Conservation (phyloP, 2,113 vertebrate genomes). For the Seriola quinqueradiata region DNA sequence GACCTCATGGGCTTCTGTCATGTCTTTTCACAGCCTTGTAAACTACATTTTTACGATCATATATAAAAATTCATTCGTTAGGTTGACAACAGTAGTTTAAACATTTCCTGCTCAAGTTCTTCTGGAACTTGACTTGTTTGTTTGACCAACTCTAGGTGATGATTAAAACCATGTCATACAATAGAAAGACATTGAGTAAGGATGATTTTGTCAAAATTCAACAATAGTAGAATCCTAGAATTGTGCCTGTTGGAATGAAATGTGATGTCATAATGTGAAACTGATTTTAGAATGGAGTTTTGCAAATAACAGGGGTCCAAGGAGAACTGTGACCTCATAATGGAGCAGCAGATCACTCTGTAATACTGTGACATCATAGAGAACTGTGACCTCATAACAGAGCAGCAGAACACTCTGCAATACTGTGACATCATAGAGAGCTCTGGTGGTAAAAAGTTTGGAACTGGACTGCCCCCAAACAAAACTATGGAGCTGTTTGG, state of each 20-base stretch:
- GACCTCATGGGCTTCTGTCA: slow-evolving; percentile 34
- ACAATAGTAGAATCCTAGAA: too few relatives aligned
- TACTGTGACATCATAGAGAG: background rate
- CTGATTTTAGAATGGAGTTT: background rate
- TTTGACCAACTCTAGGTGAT: background rate
- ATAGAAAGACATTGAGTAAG: background rate
- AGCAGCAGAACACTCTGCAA: background rate
- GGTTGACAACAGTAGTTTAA: background rate
- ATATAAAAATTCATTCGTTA: background rate
- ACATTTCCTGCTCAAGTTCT: background rate
- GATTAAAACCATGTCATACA: background rate
- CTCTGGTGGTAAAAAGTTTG: background rate
- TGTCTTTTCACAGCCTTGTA: background rate
- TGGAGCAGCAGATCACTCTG: too few relatives aligned
- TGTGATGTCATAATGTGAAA: background rate
- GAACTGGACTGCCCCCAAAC: background rate
- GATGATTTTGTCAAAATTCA: too few relatives aligned
- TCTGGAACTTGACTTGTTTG: too few relatives aligned
- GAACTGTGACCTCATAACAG: background rate
- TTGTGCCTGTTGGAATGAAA: background rate
- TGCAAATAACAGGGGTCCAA: background rate
- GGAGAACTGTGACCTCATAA: background rate
- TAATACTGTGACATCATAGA: background rate
- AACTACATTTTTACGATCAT: background rate
- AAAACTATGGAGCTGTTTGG: background rate